These are phyloP conservation scores for Abscondita cerata DNA, from an alignment of 2,888 invertebrate species.

Conservation along the genomic window DNA sequence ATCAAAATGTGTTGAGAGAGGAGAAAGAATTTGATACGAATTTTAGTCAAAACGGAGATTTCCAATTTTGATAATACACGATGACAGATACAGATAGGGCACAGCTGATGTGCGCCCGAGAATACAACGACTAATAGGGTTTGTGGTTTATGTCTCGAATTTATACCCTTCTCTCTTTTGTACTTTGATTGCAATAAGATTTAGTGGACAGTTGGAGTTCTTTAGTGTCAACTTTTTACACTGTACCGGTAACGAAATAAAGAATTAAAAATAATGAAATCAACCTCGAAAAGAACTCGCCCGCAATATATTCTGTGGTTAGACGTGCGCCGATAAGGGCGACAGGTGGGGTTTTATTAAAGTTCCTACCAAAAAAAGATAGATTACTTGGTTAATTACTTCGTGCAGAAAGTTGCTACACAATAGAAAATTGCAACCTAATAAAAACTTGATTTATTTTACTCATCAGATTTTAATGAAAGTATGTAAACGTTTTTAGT, in stretches of 20 bases:
- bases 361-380: slow-evolving; percentile 23
- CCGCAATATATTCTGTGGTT: slow-evolving; percentile 20
- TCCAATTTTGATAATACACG: slow-evolving; percentile 42
- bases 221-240: slow-evolving; percentile 6
- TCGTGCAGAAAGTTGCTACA: not conserved
- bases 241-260: not conserved
- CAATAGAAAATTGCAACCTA: no score
- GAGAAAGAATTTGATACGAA: slow-evolving; percentile 44
- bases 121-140: slow-evolving; percentile 12
- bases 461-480: no score
- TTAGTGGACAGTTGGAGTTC: slow-evolving; percentile 18
- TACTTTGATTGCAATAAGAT: slow-evolving; percentile 22
- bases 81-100: slow-evolving; percentile 37
- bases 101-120: slow-evolving; percentile 20
- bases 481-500: no score
- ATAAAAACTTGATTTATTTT: no score
- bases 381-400: slow-evolving; percentile 27
- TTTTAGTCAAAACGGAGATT: slow-evolving; percentile 44
- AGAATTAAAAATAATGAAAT: slow-evolving; percentile 25
- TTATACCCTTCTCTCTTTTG: slow-evolving; percentile 23
- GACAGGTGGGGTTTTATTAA: slow-evolving; percentile 32
- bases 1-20: slow-evolving; percentile 34
- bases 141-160: slow-evolving; percentile 21
- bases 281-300: slow-evolving; percentile 16
- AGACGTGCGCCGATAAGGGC: slow-evolving; percentile 19